Evolutionary conservation across 2,797 vertebrate species (phyloP).

Genomic region (Gila robusta): DNA sequence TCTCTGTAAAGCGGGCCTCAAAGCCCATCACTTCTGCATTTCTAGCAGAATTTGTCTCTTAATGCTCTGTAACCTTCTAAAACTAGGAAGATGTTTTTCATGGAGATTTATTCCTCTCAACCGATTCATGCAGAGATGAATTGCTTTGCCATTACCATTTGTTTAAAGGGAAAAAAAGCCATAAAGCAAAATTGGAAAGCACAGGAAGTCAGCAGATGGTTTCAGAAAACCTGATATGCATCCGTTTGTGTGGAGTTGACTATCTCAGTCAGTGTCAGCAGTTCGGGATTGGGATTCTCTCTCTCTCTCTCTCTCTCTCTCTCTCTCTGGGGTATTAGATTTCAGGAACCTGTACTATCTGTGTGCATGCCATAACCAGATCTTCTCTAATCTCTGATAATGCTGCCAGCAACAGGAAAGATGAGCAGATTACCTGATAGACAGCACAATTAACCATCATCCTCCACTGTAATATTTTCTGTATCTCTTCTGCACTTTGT

Average conservation of each 20-base stretch:
- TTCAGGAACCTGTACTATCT: slow-evolving; percentile 41
- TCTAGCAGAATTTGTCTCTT: slow-evolving; percentile 4
- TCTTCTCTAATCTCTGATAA: slow-evolving; percentile 39
- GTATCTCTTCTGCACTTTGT: slow-evolving; percentile 16
- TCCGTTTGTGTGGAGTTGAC: slow-evolving; percentile 27
- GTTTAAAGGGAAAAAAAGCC: background rate
- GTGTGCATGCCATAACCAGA: slow-evolving; percentile 33
- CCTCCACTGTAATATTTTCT: slow-evolving; percentile 5
- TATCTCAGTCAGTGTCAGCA: slow-evolving; percentile 37
- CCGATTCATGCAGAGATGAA: slow-evolving; percentile 11
- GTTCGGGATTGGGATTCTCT: background rate
- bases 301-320: slow-evolving; percentile 5
- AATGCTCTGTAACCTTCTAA: background rate
- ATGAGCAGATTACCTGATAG: slow-evolving; percentile 52
- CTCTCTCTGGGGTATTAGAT: slow-evolving; percentile 21
- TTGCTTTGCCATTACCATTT: background rate
- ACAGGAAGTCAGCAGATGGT: slow-evolving; percentile 7
- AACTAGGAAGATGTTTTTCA: slow-evolving; percentile 1
- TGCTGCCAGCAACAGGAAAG: slow-evolving; percentile 22
- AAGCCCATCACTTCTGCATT: background rate
- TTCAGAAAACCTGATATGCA: slow-evolving; percentile 31
- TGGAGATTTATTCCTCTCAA: slow-evolving; percentile 19
- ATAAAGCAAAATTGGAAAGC: slow-evolving; percentile 1
- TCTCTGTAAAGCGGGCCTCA: slow-evolving; percentile 25
- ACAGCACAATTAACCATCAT: slow-evolving; percentile 49